phyloP scores from a whole-genome alignment of 2,888 invertebrate genomes.

The Drosophila rellima region DNA sequence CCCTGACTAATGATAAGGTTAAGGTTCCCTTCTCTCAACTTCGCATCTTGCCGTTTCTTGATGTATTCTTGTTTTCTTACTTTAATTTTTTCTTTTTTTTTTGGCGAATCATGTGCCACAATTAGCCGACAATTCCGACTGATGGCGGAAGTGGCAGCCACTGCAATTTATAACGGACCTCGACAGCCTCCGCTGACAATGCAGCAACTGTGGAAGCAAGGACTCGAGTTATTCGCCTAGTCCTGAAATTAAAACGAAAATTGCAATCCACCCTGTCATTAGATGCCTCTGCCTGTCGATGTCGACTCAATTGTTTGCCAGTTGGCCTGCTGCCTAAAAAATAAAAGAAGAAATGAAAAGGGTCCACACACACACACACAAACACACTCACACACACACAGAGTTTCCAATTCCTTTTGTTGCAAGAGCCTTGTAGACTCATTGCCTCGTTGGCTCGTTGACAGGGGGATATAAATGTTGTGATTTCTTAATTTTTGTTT shows the following conservation, averaged over 20 bases:
- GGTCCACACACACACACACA: constrained; percentile 28
- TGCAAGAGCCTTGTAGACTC: constrained; percentile 38
- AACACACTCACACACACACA: constrained; percentile 12
- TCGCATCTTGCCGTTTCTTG: neutral
- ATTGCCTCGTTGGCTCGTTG: constrained; percentile 60
- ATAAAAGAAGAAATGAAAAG: constrained; percentile 31
- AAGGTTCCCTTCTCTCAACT: neutral
- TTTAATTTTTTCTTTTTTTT: constrained; percentile 8
- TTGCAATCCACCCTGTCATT: constrained; percentile 79
- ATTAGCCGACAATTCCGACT: constrained; percentile 40
- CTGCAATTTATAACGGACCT: constrained; percentile 59
- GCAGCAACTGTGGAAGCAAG: constrained; percentile 48
- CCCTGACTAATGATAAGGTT: constrained; percentile 20
- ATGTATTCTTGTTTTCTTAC: neutral
- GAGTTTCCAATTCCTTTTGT: constrained; percentile 48
- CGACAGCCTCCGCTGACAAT: constrained; percentile 53
- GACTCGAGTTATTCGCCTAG: constrained; percentile 32
- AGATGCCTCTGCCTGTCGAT: constrained; percentile 58
- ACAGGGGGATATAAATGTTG: constrained; percentile 81
- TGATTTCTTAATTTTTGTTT: constrained; percentile 83
- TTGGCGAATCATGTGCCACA: constrained; percentile 51
- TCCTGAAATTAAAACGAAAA: constrained; percentile 49
- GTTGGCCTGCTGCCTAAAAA: constrained; percentile 22
- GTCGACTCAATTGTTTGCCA: constrained; percentile 63
- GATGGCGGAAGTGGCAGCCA: constrained; percentile 48